Evolutionary conservation across 2,888 invertebrate genomes (phyloP).

Genomic region (Prenolepis imparis): DNA sequence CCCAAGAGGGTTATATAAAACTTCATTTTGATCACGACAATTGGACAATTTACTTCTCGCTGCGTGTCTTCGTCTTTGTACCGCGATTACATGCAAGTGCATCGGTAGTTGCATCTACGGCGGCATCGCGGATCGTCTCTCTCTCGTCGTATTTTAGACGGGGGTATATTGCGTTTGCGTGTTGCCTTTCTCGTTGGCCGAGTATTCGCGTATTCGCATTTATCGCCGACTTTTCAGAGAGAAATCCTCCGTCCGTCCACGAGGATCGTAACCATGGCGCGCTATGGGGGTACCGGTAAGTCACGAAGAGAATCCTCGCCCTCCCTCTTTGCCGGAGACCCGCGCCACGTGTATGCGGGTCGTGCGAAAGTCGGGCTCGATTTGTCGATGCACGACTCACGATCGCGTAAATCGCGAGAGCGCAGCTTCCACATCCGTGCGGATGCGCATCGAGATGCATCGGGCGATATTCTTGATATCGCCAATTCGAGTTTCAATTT

Average conservation of each 20-base stretch:
- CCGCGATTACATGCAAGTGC: slow-evolving; percentile 8
- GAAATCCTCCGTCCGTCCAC: slow-evolving; percentile 61
- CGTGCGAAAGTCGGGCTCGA: slow-evolving; percentile 77
- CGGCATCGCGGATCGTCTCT: slow-evolving; percentile 11
- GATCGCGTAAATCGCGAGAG: slow-evolving; percentile 45
- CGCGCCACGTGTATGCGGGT: slow-evolving; percentile 68
- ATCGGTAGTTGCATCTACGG: slow-evolving; percentile 11
- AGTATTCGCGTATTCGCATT: slow-evolving; percentile 74
- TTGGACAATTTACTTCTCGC: neutral
- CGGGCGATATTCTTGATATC: neutral
- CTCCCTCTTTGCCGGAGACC: slow-evolving; percentile 5
- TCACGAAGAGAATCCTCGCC: slow-evolving; percentile 68
- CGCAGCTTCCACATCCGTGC: slow-evolving; percentile 14
- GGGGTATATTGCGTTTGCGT: slow-evolving; percentile 77
- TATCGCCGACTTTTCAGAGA: slow-evolving; percentile 76
- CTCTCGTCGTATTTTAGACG: slow-evolving; percentile 19
- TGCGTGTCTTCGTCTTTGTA: neutral
- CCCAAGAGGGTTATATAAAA: neutral
- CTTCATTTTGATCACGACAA: neutral
- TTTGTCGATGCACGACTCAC: slow-evolving; percentile 75
- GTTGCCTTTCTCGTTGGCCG: slow-evolving; percentile 66
- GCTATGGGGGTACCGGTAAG: slow-evolving; percentile 68
- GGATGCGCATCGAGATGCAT: slow-evolving; percentile 24
- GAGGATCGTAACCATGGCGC: slow-evolving; percentile 68
- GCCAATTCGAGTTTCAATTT: neutral